Conservation (phyloP, 2,113 vertebrate genomes). For the Eulacestoma nigropectus region DNA sequence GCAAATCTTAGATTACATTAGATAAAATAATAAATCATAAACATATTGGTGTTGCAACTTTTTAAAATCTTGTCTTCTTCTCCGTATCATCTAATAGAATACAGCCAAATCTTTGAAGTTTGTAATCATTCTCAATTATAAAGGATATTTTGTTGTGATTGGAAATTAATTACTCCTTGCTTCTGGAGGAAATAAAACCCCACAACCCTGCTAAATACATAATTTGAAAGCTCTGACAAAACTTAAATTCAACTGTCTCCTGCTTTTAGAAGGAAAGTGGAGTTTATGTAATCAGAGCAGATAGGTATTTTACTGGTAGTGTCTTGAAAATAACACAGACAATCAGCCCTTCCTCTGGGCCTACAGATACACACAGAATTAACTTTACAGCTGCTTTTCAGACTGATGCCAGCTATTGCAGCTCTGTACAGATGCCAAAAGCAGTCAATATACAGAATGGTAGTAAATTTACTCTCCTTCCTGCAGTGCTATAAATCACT, state of each 20-base stretch:
- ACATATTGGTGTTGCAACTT: background rate
- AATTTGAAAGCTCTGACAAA: background rate
- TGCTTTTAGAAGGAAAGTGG: background rate
- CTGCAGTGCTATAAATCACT: background rate
- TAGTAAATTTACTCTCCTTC: background rate
- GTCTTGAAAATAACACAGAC: background rate
- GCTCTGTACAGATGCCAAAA: background rate
- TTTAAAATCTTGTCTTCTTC: background rate
- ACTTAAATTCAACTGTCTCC: background rate
- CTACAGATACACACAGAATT: background rate
- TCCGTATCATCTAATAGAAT: background rate
- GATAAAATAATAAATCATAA: background rate
- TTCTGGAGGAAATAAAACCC: background rate
- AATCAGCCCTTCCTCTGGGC: background rate
- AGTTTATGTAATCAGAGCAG: background rate
- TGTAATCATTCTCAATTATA: background rate
- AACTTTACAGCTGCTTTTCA: background rate
- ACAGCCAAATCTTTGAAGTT: background rate
- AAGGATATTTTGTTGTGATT: background rate
- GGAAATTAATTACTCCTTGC: background rate
- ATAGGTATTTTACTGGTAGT: background rate
- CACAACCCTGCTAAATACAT: rapidly evolving
- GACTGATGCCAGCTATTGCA: background rate
- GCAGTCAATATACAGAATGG: background rate
- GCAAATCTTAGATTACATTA: background rate